phyloP scores from a whole-genome alignment of 2,888 invertebrate species.

The Nycteola revayana region DNA sequence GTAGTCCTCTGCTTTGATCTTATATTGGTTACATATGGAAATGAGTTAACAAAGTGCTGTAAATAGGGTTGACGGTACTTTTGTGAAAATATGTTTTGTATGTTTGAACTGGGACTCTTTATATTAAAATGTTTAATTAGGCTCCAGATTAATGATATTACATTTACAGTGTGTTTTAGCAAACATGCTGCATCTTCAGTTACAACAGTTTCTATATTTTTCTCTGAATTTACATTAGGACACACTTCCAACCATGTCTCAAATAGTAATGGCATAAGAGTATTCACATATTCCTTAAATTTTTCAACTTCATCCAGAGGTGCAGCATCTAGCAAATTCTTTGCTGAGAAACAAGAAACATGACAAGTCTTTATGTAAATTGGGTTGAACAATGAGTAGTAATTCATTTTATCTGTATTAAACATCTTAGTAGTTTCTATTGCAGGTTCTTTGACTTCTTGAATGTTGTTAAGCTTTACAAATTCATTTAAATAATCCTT shows the following conservation, averaged over 20 bases:
- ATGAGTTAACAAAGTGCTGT: conserved; percentile 79
- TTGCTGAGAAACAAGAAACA: conserved; percentile 67
- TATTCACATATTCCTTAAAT: conserved; percentile 84
- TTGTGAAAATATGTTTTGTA: conserved; percentile 74
- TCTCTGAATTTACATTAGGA: conserved; percentile 68
- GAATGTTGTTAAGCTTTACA: conserved; percentile 49
- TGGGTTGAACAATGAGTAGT: conserved; percentile 57
- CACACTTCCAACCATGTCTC: conserved; percentile 93
- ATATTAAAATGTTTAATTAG: conserved; percentile 54
- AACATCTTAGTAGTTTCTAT: conserved; percentile 40
- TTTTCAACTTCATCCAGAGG: conserved; percentile 67
- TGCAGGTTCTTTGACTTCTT: conserved; percentile 26
- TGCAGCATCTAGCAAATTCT: conserved; percentile 49
- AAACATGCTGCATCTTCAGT: conserved; percentile 84
- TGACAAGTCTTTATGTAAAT: conserved; percentile 57
- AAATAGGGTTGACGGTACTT: conserved; percentile 79
- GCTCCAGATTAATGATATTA: conserved; percentile 83
- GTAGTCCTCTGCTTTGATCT: conserved; percentile 50
- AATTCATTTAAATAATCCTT: conserved; percentile 73
- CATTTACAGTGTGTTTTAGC: conserved; percentile 83
- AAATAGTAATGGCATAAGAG: conserved; percentile 88
- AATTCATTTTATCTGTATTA: conserved; percentile 46
- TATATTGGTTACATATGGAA: conserved; percentile 81
- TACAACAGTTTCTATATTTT: conserved; percentile 74
- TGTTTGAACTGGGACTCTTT: conserved; percentile 57